Conservation (phyloP, 1,140 invertebrate species). For the Whitmania pigra region DNA sequence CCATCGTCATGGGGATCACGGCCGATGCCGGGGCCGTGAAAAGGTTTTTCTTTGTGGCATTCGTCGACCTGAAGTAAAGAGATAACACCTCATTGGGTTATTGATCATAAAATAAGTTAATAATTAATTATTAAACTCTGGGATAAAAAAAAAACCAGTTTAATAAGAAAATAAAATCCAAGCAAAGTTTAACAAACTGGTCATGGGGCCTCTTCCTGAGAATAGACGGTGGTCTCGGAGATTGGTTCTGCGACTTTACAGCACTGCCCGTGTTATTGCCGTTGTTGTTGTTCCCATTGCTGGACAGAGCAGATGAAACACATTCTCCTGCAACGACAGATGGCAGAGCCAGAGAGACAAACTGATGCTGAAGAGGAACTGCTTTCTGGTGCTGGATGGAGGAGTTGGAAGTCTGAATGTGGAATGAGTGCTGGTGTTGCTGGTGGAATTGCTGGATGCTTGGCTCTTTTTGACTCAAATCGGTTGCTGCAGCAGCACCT, state of each 20-base stretch:
- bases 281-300: constrained; percentile 3
- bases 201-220: constrained; percentile 5
- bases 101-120: too few relatives aligned
- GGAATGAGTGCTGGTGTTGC: neutral
- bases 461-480: too few relatives aligned
- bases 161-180: neutral
- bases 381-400: neutral
- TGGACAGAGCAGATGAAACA: neutral
- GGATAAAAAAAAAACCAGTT: neutral
- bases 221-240: neutral
- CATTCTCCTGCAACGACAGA: too few relatives aligned
- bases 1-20: too few relatives aligned
- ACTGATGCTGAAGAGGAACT: too few relatives aligned
- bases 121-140: too few relatives aligned
- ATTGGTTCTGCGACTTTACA: neutral
- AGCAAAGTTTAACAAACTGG: neutral
- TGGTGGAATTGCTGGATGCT: neutral
- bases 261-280: neutral
- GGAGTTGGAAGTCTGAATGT: neutral
- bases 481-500: too few relatives aligned
- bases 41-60: too few relatives aligned
- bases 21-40: too few relatives aligned
- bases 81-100: too few relatives aligned
- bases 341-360: too few relatives aligned
- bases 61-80: too few relatives aligned